phyloP scores from a whole-genome alignment of 1,140 invertebrate species.

The Drosophila lacertosa region DNA sequence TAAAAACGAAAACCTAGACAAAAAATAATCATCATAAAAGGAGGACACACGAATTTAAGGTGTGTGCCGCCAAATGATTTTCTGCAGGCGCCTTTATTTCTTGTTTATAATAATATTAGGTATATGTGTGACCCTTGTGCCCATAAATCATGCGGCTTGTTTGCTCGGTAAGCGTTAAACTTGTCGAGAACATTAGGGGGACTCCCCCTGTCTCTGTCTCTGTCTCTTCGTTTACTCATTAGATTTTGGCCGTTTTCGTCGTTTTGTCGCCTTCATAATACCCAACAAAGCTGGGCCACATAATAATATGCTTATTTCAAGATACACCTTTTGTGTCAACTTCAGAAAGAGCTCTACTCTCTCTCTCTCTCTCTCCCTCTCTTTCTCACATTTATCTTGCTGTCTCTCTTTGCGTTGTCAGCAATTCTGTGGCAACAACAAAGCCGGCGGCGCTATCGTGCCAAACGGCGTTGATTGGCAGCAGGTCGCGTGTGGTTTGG shows the following conservation, averaged over 20 bases:
- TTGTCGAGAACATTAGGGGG: slow-evolving; percentile 5
- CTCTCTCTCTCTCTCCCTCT: neutral
- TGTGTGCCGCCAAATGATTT: slow-evolving; percentile 54
- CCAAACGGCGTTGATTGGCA: slow-evolving; percentile 69
- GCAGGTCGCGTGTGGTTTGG: slow-evolving; percentile 39
- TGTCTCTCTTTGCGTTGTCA: slow-evolving; percentile 47
- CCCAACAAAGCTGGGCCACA: slow-evolving; percentile 52
- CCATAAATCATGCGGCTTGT: slow-evolving; percentile 75
- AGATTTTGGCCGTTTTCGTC: slow-evolving; percentile 58
- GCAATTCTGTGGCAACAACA: slow-evolving; percentile 48
- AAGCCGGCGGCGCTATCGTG: slow-evolving; percentile 42
- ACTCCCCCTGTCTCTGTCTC: neutral
- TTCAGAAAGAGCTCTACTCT: slow-evolving; percentile 6
- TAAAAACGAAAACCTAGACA: slow-evolving; percentile 57
- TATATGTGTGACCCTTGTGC: slow-evolving; percentile 28
- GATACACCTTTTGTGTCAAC: slow-evolving; percentile 78
- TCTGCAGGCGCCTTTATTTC: slow-evolving; percentile 44
- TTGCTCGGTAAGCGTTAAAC: slow-evolving; percentile 52
- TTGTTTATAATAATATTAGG: slow-evolving; percentile 58
- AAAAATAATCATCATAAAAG: slow-evolving; percentile 70
- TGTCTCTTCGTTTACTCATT: slow-evolving; percentile 74
- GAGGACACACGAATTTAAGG: slow-evolving; percentile 6
- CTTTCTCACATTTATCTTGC: neutral
- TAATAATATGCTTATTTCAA: slow-evolving; percentile 79
- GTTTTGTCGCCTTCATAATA: slow-evolving; percentile 59